These are phyloP conservation scores for Cephus sareptanus DNA, from an alignment of 2,888 invertebrate species.

Conservation along the genomic window DNA sequence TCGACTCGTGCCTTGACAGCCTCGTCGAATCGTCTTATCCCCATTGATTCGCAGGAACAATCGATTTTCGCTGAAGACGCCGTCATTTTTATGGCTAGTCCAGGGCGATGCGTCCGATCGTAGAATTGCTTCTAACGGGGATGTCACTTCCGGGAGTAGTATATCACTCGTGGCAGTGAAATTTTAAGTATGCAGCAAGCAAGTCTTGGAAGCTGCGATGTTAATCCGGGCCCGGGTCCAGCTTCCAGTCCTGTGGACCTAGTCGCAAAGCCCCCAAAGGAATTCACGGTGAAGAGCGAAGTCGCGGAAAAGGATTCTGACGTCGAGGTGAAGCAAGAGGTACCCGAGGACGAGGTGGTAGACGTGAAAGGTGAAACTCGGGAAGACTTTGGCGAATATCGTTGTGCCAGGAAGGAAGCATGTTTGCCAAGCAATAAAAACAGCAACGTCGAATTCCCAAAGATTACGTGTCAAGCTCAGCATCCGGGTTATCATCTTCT, in stretches of 20 bases:
- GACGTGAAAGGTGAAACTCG: constrained; percentile 39
- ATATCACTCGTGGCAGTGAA: not conserved
- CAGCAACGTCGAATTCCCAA: constrained; percentile 28
- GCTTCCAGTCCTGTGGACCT: constrained; percentile 16
- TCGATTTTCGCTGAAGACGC: not conserved
- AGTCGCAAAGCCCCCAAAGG: constrained; percentile 17
- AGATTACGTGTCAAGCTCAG: constrained; percentile 27
- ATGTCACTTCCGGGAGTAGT: not conserved
- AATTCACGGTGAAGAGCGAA: constrained; percentile 34
- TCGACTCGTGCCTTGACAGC: not conserved
- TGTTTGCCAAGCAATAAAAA: not conserved
- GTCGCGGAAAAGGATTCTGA: constrained; percentile 29
- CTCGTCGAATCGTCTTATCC: not conserved
- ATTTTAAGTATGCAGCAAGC: constrained; percentile 52
- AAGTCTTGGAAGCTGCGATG: constrained; percentile 44
- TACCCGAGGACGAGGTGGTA: constrained; percentile 22
- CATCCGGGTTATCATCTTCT: constrained; percentile 32
- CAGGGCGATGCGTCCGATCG: not conserved
- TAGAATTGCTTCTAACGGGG: not conserved
- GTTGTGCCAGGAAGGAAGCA: not conserved
- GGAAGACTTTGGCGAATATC: constrained; percentile 31
- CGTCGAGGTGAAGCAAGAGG: constrained; percentile 49
- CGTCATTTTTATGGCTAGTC: not conserved
- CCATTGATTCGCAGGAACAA: not conserved
- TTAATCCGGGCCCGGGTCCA: constrained; percentile 5